These are phyloP conservation scores for Scrobipalpa costella DNA, from an alignment of 2,888 invertebrate species.

Conservation along the genomic window DNA sequence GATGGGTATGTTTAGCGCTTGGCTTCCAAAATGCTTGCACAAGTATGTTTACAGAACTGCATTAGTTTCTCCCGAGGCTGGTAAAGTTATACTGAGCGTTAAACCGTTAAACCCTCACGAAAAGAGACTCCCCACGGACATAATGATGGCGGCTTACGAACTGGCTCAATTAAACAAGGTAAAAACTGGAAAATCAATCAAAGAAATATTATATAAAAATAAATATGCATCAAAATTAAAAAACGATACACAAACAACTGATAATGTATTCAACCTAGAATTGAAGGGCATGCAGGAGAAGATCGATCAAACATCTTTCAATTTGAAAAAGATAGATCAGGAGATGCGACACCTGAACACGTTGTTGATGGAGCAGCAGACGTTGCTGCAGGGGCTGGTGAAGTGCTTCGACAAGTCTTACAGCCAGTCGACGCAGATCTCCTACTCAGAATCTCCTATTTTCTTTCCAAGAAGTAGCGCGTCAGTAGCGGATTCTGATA, in stretches of 20 bases:
- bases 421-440: constrained; percentile 42
- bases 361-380: constrained; percentile 68
- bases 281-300: constrained; percentile 84
- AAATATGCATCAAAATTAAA: constrained; percentile 83
- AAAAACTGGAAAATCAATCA: constrained; percentile 83
- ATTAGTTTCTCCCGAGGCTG: constrained; percentile 89
- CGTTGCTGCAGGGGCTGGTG: constrained; percentile 61
- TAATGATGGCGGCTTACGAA: constrained; percentile 89
- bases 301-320: constrained; percentile 85
- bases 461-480: constrained; percentile 56
- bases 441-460: constrained; percentile 61
- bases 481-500: constrained; percentile 37
- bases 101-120: constrained; percentile 91
- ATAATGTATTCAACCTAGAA: constrained; percentile 78
- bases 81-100: constrained; percentile 90
- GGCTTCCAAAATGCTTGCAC: constrained; percentile 86
- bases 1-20: constrained; percentile 89
- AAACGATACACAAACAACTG: constrained; percentile 71
- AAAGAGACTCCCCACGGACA: constrained; percentile 88
- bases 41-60: constrained; percentile 90
- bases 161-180: constrained; percentile 87
- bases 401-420: constrained; percentile 53
- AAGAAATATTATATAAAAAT: constrained; percentile 80
- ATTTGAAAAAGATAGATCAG: constrained; percentile 85
- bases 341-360: constrained; percentile 85